A percentile compares a stretch with the other conserved stretches of the same genome.
Evolutionary conservation across 2,888 invertebrate species (phyloP).

Genomic region (Laothoe populi): DNA sequence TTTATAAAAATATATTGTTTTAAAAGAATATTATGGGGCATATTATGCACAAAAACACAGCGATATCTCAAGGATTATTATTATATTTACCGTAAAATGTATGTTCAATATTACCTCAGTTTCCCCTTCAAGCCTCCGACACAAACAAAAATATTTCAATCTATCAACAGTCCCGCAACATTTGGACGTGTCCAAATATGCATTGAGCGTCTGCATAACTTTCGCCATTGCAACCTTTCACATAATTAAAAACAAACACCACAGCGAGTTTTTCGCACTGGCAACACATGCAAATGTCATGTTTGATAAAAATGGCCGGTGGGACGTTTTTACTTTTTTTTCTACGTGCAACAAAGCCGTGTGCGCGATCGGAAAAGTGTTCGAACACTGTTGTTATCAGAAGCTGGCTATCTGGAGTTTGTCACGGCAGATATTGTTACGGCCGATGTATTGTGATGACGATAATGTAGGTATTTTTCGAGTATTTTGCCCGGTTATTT

Average conservation of each 20-base stretch:
- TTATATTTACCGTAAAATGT: background rate
- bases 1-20: background rate
- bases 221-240: slow-evolving; percentile 59
- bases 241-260: slow-evolving; percentile 26
- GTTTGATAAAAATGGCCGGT: slow-evolving; percentile 33
- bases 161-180: slow-evolving; percentile 73
- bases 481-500: slow-evolving; percentile 42
- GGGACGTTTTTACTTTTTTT: slow-evolving; percentile 31
- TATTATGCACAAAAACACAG: background rate
- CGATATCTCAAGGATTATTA: background rate
- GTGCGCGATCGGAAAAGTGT: slow-evolving; percentile 63
- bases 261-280: slow-evolving; percentile 37
- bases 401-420: slow-evolving; percentile 75
- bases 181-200: slow-evolving; percentile 69
- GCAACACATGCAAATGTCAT: slow-evolving; percentile 49
- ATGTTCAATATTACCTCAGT: slow-evolving; percentile 62
- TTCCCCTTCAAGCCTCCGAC: slow-evolving; percentile 66
- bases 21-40: background rate
- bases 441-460: slow-evolving; percentile 65
- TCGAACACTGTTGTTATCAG: slow-evolving; percentile 76
- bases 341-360: slow-evolving; percentile 45
- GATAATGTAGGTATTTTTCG: slow-evolving; percentile 54
- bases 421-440: slow-evolving; percentile 80
- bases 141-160: slow-evolving; percentile 75
- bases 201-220: slow-evolving; percentile 70